Evolutionary conservation across 2,797 vertebrate genomes (phyloP).

Genomic region (Scolopax bukidnonensis): DNA sequence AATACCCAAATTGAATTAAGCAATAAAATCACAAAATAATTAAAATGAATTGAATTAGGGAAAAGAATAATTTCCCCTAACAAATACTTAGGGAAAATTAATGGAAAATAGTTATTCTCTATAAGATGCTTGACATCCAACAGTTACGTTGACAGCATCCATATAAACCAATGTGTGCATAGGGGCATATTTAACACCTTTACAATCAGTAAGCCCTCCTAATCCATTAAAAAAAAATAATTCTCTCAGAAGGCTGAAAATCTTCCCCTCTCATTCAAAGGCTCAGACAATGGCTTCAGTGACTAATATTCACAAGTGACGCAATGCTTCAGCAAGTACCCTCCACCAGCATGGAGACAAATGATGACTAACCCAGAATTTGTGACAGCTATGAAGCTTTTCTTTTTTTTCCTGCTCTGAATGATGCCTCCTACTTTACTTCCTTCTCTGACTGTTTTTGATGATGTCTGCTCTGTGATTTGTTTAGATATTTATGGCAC

Average conservation of each 20-base stretch:
- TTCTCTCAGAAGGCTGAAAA: not conserved
- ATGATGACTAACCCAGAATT: conserved; percentile 51
- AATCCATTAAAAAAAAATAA: not conserved
- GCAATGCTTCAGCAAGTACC: not conserved
- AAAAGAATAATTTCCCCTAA: not conserved
- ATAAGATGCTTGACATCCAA: not conserved
- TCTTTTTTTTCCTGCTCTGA: conserved; percentile 29
- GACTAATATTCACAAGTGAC: conserved; percentile 29
- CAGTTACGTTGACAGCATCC: not conserved
- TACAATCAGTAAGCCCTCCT: not conserved
- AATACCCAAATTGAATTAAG: not conserved
- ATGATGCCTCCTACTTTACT: conserved; percentile 22
- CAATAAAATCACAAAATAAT: not conserved
- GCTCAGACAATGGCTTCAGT: conserved; percentile 1
- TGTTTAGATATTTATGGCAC: conserved; percentile 36
- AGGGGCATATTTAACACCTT: not conserved
- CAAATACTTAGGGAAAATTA: not conserved
- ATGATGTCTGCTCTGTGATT: conserved; percentile 20
- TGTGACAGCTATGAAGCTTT: conserved; percentile 22
- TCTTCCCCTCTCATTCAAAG: not conserved
- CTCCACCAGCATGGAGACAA: conserved; percentile 4
- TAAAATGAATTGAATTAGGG: not conserved
- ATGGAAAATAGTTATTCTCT: not conserved
- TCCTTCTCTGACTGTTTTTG: conserved; percentile 16
- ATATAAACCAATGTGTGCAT: not conserved